Percentiles rank a stretch among this genome's conserved stretches.
Conservation (phyloP, 2,797 vertebrate species). For the Enteromius anoplus region DNA sequence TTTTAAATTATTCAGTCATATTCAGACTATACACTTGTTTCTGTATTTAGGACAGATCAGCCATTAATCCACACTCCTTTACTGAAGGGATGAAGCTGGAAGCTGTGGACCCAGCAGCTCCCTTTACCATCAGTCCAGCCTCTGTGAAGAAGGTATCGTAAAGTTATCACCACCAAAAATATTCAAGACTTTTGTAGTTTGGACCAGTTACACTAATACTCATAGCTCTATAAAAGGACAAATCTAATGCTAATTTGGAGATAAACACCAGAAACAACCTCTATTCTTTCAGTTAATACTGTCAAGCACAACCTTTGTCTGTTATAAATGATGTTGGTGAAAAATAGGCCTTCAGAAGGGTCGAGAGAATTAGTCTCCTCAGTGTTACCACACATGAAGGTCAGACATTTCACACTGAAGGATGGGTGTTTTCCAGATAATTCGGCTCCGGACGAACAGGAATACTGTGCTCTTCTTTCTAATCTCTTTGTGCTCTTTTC, state of each 20-base stretch:
- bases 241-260: background rate
- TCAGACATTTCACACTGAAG: background rate
- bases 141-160: constrained; percentile 89
- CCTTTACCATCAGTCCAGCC: constrained; percentile 92
- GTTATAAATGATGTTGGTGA: background rate
- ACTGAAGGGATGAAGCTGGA: constrained; percentile 95
- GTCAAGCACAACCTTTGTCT: background rate
- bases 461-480: background rate
- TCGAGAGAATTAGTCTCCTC: background rate
- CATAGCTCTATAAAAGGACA: background rate
- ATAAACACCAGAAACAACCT: background rate
- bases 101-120: constrained; percentile 88
- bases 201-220: background rate
- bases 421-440: constrained; percentile 3
- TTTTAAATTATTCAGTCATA: constrained; percentile 13
- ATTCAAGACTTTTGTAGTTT: background rate
- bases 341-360: background rate
- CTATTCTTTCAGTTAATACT: background rate
- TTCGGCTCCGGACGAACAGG: background rate
- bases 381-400: background rate
- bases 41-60: constrained; percentile 84
- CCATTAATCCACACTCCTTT: constrained; percentile 85
- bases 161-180: background rate
- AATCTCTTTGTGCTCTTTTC: background rate
- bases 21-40: constrained; percentile 33